Percentiles rank a stretch among this genome's conserved stretches.
These are phyloP conservation scores for Chymomyza amoena DNA, from an alignment of 2,888 invertebrate genomes.

Conservation along the genomic window DNA sequence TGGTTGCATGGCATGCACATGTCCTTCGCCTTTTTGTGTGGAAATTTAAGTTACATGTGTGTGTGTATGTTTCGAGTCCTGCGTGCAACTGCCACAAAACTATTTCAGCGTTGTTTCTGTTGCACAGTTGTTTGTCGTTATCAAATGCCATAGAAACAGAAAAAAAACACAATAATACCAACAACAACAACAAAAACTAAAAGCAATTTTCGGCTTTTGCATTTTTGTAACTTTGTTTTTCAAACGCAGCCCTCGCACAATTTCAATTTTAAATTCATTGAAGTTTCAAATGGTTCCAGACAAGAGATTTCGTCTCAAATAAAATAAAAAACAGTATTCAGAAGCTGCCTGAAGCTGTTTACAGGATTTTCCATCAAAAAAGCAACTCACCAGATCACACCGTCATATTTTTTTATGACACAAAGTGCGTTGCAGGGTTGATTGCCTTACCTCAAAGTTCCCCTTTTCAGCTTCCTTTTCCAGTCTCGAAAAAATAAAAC, in stretches of 20 bases:
- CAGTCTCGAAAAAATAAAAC: background rate
- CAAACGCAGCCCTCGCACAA: conserved; percentile 11
- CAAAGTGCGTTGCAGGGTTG: conserved; percentile 55
- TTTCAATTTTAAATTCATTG: conserved; percentile 70
- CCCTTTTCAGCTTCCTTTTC: background rate
- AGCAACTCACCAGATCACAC: conserved; percentile 48
- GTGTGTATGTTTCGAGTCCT: conserved; percentile 33
- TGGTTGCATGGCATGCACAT: conserved; percentile 30
- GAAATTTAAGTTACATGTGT: conserved; percentile 61
- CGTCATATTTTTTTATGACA: background rate
- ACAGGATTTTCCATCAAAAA: conserved; percentile 57
- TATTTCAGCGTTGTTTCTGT: conserved; percentile 33
- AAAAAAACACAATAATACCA: background rate
- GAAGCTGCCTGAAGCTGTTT: conserved; percentile 46
- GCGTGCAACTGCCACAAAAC: conserved; percentile 65
- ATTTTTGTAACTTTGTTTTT: conserved; percentile 35
- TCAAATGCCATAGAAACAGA: conserved; percentile 42
- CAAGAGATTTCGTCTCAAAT: conserved; percentile 17
- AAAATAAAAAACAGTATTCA: background rate
- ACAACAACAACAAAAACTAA: conserved; percentile 42
- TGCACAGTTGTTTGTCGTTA: conserved; percentile 31
- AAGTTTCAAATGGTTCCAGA: conserved; percentile 52
- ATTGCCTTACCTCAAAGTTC: conserved; percentile 50
- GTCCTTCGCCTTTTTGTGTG: conserved; percentile 39
- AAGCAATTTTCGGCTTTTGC: conserved; percentile 53